These are phyloP conservation scores for Anaspis maculata DNA, from an alignment of 2,888 invertebrate species.

Conservation along the genomic window DNA sequence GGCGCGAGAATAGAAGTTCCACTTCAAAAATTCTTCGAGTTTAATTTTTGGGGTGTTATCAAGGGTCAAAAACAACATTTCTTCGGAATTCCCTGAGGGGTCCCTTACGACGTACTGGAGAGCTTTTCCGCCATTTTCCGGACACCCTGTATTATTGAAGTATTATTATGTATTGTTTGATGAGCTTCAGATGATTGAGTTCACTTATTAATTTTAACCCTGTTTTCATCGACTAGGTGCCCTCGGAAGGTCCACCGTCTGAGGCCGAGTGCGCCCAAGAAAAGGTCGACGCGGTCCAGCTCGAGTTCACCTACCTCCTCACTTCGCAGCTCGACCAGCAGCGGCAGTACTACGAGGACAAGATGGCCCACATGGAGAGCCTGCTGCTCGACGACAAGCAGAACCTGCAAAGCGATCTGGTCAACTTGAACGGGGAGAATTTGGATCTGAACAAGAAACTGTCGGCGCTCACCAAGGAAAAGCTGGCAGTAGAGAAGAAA, in stretches of 20 bases:
- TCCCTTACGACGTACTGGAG: too few relatives aligned
- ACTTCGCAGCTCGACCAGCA: conserved; percentile 95
- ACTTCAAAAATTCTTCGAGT: too few relatives aligned
- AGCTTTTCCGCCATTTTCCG: too few relatives aligned
- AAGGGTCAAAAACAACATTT: too few relatives aligned
- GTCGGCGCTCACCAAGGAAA: conserved; percentile 52
- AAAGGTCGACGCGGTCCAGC: conserved; percentile 88
- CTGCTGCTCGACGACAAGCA: conserved; percentile 33
- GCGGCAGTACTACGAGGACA: conserved; percentile 83
- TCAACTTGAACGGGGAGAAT: conserved; percentile 45
- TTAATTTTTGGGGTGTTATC: too few relatives aligned
- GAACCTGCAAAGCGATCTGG: conserved; percentile 44
- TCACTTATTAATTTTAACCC: too few relatives aligned
- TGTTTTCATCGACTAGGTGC: too few relatives aligned
- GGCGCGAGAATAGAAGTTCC: too few relatives aligned
- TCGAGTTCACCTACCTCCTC: conserved; percentile 93
- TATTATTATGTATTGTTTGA: too few relatives aligned
- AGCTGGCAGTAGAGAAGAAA: conserved; percentile 62
- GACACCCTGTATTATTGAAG: too few relatives aligned
- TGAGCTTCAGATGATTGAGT: too few relatives aligned
- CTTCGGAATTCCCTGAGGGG: too few relatives aligned
- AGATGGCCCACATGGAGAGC: conserved; percentile 47
- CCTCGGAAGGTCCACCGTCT: conserved; percentile 58
- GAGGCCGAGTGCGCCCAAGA: conserved; percentile 57
- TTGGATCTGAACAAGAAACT: conserved; percentile 43